Conservation (phyloP, 2,797 vertebrate species). For the Ciconia nigra region DNA sequence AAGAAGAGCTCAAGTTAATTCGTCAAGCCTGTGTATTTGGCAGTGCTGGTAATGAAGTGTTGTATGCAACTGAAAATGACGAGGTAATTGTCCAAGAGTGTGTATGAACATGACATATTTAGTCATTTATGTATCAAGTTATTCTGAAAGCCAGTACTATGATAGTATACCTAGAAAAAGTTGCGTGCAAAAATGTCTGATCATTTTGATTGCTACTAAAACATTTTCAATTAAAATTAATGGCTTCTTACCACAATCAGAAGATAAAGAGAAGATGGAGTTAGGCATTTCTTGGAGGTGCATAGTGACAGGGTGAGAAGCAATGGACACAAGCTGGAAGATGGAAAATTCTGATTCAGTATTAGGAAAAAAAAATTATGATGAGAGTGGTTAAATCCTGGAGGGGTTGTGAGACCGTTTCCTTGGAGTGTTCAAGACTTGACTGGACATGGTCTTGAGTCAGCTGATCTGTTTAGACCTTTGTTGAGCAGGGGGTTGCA, state of each 20-base stretch:
- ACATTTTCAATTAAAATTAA: not conserved
- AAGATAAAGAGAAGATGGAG: not conserved
- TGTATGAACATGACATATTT: not conserved
- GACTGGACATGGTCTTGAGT: not conserved
- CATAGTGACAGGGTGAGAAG: not conserved
- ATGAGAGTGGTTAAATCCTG: not conserved
- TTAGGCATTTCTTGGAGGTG: not conserved
- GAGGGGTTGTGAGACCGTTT: not conserved
- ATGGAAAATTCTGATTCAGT: not conserved
- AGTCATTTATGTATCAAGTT: not conserved
- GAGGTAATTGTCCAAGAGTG: constrained; percentile 82
- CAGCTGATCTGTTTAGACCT: not conserved
- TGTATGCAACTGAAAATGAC: constrained; percentile 92
- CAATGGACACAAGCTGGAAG: not conserved
- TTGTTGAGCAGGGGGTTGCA: not conserved
- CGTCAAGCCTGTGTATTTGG: constrained; percentile 96
- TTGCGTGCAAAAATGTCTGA: not conserved
- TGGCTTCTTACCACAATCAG: not conserved
- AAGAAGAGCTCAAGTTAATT: constrained; percentile 89
- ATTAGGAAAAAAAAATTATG: not conserved
- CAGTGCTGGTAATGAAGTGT: constrained; percentile 91
- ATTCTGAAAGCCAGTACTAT: not conserved
- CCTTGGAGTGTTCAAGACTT: not conserved
- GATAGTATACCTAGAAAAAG: not conserved
- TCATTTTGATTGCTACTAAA: not conserved